phyloP scores from a whole-genome alignment of 2,888 invertebrate genomes.

The Falcaria lacertinaria region DNA sequence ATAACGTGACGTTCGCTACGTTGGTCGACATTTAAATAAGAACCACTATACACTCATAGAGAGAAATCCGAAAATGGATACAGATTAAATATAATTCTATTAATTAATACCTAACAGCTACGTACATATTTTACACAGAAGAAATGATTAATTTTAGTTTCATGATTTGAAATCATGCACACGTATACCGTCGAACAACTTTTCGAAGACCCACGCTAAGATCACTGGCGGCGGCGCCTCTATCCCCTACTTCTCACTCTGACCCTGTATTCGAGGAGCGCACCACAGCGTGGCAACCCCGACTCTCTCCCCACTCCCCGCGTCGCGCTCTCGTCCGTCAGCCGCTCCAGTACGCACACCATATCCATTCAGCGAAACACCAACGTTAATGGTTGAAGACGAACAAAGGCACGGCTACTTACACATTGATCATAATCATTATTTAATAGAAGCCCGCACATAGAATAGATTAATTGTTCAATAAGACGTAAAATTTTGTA shows the following conservation, averaged over 20 bases:
- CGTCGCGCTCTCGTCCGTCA: conserved; percentile 35
- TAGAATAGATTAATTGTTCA: conserved; percentile 66
- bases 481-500: conserved; percentile 74
- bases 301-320: conserved; percentile 3
- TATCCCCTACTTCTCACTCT: conserved; percentile 44
- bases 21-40: conserved; percentile 79
- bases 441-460: conserved; percentile 69
- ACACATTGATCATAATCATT: conserved; percentile 58
- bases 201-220: conserved; percentile 68
- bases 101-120: conserved; percentile 73
- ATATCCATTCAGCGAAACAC: conserved; percentile 25
- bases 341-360: conserved; percentile 25
- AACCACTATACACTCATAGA: conserved; percentile 79
- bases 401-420: conserved; percentile 78
- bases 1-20: conserved; percentile 77
- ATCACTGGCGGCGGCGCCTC: conserved; percentile 48
- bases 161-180: conserved; percentile 76
- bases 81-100: conserved; percentile 77
- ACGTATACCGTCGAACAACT: conserved; percentile 76
- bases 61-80: conserved; percentile 79
- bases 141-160: conserved; percentile 63
- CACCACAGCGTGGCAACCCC: conserved; percentile 35
- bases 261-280: conserved; percentile 64
- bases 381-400: conserved; percentile 54
- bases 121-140: conserved; percentile 69